Base-by-base conservation (phyloP, 2,113 vertebrate genomes). In the Pitta sordida region DNA sequence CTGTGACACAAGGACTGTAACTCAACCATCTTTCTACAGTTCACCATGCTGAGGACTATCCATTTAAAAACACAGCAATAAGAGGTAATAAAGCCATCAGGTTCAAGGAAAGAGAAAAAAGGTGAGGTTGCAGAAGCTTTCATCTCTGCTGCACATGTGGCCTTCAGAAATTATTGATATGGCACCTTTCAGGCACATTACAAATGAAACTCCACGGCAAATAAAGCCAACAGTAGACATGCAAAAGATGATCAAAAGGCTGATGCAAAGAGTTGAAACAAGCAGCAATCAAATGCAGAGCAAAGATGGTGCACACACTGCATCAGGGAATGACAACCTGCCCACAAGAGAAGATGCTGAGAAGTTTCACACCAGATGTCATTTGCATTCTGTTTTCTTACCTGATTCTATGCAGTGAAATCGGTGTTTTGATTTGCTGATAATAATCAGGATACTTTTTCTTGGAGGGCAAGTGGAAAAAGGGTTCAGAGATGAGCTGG, bases 391-490 rank as follows among this genome's bases (percentile, higher is more conserved):
- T 46, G 21, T 36, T 69, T 78, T 75, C 98, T 95, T 98, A 99
- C 99, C 99, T 99, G 96, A 99, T 99, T 92, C 99, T 98, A 83
- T 98, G 98, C 60, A 99, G 97, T 49, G 99, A 99, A 97, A 99
- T 98, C 55, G 99, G 99, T 75, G 99, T 97, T 97, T 97, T 99
- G 96, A 99, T 99, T 96, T 99, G 99, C 85, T 99, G 99, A 96
- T 98, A 99, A 97, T 99, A 99, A 98, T 99, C 98, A 11, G 99
- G 99, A 87, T 99, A 99, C 91, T 99, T 99, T 94, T 99, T 99
- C 97, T 99, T 99, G 88, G 98, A 99, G 75, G 99, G 99, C 82
- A 99, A 98, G 97, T 99, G 99, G 92, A 99, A 98, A 96, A 99
- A 99, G 17, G 99, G 99, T 95, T 99, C 99, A 5, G 99, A 99